phyloP scores from a whole-genome alignment of 2,113 vertebrate species.

The Phalacrocorax pelagicus region DNA sequence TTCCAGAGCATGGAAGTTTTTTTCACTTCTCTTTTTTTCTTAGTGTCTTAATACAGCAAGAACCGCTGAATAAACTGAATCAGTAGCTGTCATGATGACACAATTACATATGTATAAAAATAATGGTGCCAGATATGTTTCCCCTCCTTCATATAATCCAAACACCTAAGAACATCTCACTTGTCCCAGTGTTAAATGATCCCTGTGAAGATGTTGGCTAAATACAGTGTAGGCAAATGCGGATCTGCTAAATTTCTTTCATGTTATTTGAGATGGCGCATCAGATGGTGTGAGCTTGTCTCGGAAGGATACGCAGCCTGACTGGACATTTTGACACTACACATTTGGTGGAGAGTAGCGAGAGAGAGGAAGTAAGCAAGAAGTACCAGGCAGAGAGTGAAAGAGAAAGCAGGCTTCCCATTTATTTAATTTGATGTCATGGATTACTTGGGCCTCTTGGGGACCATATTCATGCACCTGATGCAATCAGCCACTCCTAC shows the following conservation, averaged over 20 bases:
- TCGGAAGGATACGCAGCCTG: not conserved
- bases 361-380: not conserved
- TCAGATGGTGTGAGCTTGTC: not conserved
- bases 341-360: not conserved
- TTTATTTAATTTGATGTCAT: not conserved
- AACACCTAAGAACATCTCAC: not conserved
- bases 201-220: not conserved
- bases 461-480: not conserved
- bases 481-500: constrained; percentile 28
- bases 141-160: not conserved
- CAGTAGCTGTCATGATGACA: constrained; percentile 33
- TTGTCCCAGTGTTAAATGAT: not conserved
- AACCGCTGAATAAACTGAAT: not conserved
- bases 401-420: not conserved
- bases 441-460: not conserved
- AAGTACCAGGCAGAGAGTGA: not conserved
- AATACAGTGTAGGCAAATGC: not conserved
- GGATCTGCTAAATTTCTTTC: not conserved
- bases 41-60: not conserved
- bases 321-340: not conserved
- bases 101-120: constrained; percentile 20
- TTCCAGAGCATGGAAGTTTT: not conserved
- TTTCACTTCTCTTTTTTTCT: not conserved
- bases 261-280: not conserved
- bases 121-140: not conserved